A percentile compares a stretch with the other conserved stretches of the same genome.
phyloP scores from a whole-genome alignment of 1,140 invertebrate species.

The Brachionus manjavacas region DNA sequence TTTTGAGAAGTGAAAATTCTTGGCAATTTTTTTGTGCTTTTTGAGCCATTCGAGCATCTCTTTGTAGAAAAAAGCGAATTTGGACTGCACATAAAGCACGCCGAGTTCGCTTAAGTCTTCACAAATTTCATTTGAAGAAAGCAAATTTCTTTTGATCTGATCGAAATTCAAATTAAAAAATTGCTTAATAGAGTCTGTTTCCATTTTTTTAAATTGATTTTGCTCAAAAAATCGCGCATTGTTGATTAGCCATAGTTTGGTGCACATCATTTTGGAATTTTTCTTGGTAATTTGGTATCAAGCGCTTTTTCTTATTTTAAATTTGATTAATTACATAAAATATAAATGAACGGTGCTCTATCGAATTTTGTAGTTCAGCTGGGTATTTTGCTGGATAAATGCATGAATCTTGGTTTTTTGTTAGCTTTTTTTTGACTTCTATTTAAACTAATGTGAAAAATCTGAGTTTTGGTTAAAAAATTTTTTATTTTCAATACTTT shows the following conservation, averaged over 20 bases:
- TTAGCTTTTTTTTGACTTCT: not conserved
- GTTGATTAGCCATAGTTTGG: not conserved
- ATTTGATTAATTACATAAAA: not conserved
- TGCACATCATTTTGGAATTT: not conserved
- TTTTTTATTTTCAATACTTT: no score
- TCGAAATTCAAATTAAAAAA: not conserved
- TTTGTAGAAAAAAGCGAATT: not conserved
- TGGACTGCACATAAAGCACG: not conserved
- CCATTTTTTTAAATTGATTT: not conserved
- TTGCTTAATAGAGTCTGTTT: not conserved
- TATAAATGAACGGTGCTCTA: not conserved
- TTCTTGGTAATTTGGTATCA: not conserved
- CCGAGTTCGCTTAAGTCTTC: not conserved
- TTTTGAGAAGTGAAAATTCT: not conserved
- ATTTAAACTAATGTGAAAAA: no score
- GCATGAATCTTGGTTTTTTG: not conserved
- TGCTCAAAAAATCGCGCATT: not conserved
- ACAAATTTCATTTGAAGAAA: not conserved
- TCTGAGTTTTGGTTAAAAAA: no score
- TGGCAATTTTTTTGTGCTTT: slow-evolving; percentile 27
- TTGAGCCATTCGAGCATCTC: slow-evolving; percentile 12
- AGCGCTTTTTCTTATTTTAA: not conserved
- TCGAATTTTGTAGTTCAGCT: not conserved
- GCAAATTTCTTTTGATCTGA: not conserved
- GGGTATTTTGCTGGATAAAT: not conserved